These are phyloP conservation scores for Paraplagusia blochii DNA, from an alignment of 2,113 vertebrate genomes.

Conservation along the genomic window DNA sequence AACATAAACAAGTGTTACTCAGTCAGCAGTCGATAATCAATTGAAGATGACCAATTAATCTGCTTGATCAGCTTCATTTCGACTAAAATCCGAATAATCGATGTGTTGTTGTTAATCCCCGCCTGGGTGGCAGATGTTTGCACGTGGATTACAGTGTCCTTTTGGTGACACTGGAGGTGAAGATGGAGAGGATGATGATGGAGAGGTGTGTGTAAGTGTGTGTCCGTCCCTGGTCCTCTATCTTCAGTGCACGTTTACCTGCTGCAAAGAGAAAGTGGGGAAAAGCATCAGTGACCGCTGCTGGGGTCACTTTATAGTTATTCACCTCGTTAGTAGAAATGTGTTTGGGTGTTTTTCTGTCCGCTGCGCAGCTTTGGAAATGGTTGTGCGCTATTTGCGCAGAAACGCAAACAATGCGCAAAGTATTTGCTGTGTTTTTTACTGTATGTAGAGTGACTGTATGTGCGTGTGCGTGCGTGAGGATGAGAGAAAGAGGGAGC, in stretches of 20 bases:
- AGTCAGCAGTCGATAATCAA: neutral
- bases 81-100: neutral
- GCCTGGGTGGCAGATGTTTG: slow-evolving; percentile 16
- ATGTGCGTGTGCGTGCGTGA: slow-evolving; percentile 7
- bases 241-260: slow-evolving; percentile 32
- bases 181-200: slow-evolving; percentile 3
- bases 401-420: slow-evolving; percentile 33
- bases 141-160: slow-evolving; percentile 9
- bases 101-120: slow-evolving; percentile 5
- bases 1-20: neutral
- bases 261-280: slow-evolving; percentile 24
- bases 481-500: neutral
- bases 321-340: no score
- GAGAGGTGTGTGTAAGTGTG: slow-evolving; percentile 12
- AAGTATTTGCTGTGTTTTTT: slow-evolving; percentile 20
- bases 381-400: slow-evolving; percentile 10
- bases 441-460: slow-evolving; percentile 20
- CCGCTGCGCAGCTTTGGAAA: no score
- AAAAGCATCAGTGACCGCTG: slow-evolving; percentile 15
- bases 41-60: slow-evolving; percentile 46
- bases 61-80: neutral
- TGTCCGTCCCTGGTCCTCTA: slow-evolving; percentile 27
- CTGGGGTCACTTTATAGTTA: slow-evolving; percentile 1
- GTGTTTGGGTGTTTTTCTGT: no score
- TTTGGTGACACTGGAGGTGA: slow-evolving; percentile 15